Evolutionary conservation across 2,113 vertebrate genomes (phyloP), one percentile per base, ranked within the genome.

Genomic region (Brachypteracias leptosomus): DNA sequence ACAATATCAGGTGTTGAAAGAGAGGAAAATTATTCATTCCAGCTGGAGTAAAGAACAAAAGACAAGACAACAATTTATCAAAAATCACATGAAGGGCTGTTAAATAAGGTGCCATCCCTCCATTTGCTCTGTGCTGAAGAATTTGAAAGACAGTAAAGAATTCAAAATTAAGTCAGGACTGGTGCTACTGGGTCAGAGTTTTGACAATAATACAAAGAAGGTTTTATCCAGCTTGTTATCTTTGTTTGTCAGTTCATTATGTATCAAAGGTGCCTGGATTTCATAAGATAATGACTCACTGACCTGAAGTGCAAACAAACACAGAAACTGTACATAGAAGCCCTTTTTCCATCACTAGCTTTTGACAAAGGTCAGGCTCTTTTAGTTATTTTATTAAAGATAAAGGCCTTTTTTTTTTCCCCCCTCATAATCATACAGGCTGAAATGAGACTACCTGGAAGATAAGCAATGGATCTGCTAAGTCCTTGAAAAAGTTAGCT

Each of bases 271-370:
- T 91, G 90, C 91, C 88, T 92, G 79, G 74, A 91, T 90, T 96
- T 92, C 96, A 80, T 73, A 94, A 96, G 95, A 89, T 89, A 90
- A 90, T 89, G 94, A 91, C 83, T 93, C 88, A 40, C 57, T 97
- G 97, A 97, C 96, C 97, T 94, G 71, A 90, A 86, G 95, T 82
- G 71, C 89, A 97, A 97, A 87, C 93, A 96, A 95, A 97, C 96
- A 97, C 66, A 87, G 91, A 74, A 83, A 88, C 75, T 61, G 71
- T 76, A 85, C 83, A 87, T 52, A 96, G 59, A 84, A 55, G 78
- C 66, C 22, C 46, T 73, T 91, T 88, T 82, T 95, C 75, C 59
- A 73, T 35, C 62, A 35, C 82, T 63, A 88, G 55, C 66, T 79
- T 95, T 68, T 94, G 78, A 75, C 83, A 75, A 94, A 94, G 91